Evolutionary conservation across 1,140 invertebrate genomes (phyloP).

Genomic region (Leptestheria dahalacensis): DNA sequence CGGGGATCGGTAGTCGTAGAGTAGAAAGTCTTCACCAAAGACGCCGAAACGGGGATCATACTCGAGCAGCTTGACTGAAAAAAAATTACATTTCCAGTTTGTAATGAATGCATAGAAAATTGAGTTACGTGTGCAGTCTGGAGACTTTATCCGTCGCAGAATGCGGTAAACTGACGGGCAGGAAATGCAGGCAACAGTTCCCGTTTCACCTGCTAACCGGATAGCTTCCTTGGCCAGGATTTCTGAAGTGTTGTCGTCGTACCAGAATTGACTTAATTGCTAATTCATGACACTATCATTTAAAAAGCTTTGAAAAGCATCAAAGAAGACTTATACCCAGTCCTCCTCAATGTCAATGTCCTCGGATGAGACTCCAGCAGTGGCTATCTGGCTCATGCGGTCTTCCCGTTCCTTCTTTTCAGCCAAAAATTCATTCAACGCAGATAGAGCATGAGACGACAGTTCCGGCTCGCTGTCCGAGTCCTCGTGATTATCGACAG

Average conservation of each 20-base stretch:
- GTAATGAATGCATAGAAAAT: not conserved
- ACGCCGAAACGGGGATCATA: constrained; percentile 63
- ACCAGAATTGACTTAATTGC: constrained; percentile 97
- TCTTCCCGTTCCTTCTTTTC: constrained; percentile 48
- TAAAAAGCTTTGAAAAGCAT: too few relatives aligned
- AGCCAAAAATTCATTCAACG: constrained; percentile 62
- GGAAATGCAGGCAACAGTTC: constrained; percentile 67
- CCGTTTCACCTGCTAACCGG: constrained; percentile 31
- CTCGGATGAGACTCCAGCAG: constrained; percentile 27
- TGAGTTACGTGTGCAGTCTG: constrained; percentile 11
- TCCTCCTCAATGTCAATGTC: constrained; percentile 55
- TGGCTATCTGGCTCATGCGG: constrained; percentile 30
- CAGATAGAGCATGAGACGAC: constrained; percentile 53
- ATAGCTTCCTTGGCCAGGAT: constrained; percentile 47
- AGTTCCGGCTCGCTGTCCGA: constrained; percentile 39
- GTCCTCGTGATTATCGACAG: too few relatives aligned
- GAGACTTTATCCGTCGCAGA: constrained; percentile 25
- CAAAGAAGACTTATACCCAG: constrained; percentile 45
- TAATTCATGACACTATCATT: too few relatives aligned
- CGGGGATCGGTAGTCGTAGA: constrained; percentile 79
- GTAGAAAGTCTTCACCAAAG: constrained; percentile 63
- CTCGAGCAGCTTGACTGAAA: constrained; percentile 47
- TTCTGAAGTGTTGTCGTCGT: constrained; percentile 58
- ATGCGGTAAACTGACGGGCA: constrained; percentile 71
- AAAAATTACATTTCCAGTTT: constrained; percentile 14